These are phyloP conservation scores for Scopus umbretta DNA, from an alignment of 2,113 vertebrate species.

Conservation along the genomic window DNA sequence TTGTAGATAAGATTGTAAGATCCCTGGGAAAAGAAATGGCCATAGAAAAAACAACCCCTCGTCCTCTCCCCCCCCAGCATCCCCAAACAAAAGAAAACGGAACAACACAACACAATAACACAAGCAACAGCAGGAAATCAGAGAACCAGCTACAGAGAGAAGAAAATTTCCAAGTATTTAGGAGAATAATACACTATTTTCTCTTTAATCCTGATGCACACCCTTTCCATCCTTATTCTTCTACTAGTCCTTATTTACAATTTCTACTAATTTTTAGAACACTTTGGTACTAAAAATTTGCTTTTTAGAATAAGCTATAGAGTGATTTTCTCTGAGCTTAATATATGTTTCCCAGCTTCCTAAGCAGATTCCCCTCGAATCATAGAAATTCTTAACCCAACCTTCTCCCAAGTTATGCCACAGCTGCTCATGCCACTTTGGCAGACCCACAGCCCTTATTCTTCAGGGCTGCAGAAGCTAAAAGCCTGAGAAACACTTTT, in stretches of 20 bases:
- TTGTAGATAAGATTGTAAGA: background rate
- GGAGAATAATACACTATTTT: background rate
- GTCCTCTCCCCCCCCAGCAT: accelerated
- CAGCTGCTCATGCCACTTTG: background rate
- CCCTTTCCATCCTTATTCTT: background rate
- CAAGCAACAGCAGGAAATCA: background rate
- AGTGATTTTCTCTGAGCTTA: background rate
- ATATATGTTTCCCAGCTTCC: background rate
- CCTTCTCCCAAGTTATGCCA: background rate
- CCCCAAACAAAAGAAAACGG: background rate
- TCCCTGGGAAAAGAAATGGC: background rate
- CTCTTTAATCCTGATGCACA: background rate
- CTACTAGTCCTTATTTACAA: background rate
- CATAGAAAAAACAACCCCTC: background rate
- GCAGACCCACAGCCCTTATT: background rate
- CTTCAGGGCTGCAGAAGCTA: background rate
- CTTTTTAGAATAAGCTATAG: background rate
- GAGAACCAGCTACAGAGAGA: background rate
- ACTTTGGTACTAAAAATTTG: background rate
- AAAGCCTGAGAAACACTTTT: background rate
- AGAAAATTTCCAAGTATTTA: background rate
- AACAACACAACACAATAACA: no score
- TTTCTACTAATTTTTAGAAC: background rate
- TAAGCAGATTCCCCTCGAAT: background rate
- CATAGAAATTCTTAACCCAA: background rate